Conservation (phyloP, 2,888 invertebrate species). For the Lasioglossum lativentre region DNA sequence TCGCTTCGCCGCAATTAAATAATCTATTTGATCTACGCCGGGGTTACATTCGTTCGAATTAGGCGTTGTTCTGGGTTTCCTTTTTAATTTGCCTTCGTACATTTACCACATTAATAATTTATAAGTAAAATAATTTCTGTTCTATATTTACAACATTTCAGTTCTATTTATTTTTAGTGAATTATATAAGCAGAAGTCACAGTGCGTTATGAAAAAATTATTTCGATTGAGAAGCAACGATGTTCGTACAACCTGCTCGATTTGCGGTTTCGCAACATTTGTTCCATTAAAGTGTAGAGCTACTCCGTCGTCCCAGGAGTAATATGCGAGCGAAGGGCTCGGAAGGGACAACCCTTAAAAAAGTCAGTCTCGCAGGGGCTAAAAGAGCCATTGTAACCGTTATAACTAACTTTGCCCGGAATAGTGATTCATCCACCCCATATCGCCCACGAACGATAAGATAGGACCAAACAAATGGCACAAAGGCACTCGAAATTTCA, state of each 20-base stretch:
- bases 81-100: background rate
- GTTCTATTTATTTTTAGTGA: too few species aligned
- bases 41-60: slow-evolving; percentile 1
- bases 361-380: slow-evolving; percentile 69
- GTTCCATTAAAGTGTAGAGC: slow-evolving; percentile 79
- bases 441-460: slow-evolving; percentile 21
- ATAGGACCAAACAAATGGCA: slow-evolving; percentile 21
- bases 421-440: slow-evolving; percentile 60
- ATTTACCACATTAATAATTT: background rate
- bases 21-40: background rate
- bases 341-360: slow-evolving; percentile 71
- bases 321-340: slow-evolving; percentile 68
- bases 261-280: slow-evolving; percentile 75
- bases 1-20: slow-evolving; percentile 19
- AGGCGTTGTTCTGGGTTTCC: background rate
- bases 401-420: slow-evolving; percentile 41
- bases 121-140: background rate
- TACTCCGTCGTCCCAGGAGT: slow-evolving; percentile 67
- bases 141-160: too few species aligned
- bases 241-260: slow-evolving; percentile 21
- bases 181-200: background rate
- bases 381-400: slow-evolving; percentile 43
- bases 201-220: too few species aligned
- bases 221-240: slow-evolving; percentile 4
- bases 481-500: background rate